Evolutionary conservation across 1,140 invertebrate genomes (phyloP).

Genomic region (Tetraneura akinire): DNA sequence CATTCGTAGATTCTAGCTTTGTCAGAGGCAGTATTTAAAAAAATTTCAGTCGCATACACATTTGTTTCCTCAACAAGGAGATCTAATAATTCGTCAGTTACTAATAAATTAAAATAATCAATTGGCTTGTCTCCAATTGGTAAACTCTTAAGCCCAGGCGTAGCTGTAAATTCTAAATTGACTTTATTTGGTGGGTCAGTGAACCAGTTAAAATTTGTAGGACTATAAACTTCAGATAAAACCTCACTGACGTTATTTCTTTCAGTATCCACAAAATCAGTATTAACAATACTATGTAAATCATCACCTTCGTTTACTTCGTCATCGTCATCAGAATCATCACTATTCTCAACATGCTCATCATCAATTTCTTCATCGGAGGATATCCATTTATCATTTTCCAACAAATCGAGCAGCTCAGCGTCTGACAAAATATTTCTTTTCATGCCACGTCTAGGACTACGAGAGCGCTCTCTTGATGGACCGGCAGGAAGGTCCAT

Average conservation of each 20-base stretch:
- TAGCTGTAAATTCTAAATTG: constrained; percentile 37
- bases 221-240: not conserved
- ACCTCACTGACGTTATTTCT: no score
- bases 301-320: constrained; percentile 17
- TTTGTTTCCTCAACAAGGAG: constrained; percentile 53
- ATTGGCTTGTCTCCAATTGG: constrained; percentile 5
- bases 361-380: constrained; percentile 30
- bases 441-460: not conserved
- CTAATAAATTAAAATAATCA: constrained; percentile 44
- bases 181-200: not conserved
- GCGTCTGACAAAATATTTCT: not conserved
- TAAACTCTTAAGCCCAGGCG: constrained; percentile 19
- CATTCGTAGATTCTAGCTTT: not conserved
- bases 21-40: constrained; percentile 12
- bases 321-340: constrained; percentile 3
- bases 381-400: constrained; percentile 38
- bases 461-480: constrained; percentile 8
- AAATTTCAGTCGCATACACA: constrained; percentile 37
- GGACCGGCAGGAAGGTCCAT: constrained; percentile 33
- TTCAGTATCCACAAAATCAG: not conserved
- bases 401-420: not conserved
- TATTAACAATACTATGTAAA: not conserved
- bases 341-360: not conserved
- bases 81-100: constrained; percentile 49
- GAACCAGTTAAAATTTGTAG: not conserved